A percentile compares a stretch with the other conserved stretches of the same genome.
These are phyloP conservation scores for Neoascia interrupta DNA, from an alignment of 2,888 invertebrate genomes.

Conservation along the genomic window DNA sequence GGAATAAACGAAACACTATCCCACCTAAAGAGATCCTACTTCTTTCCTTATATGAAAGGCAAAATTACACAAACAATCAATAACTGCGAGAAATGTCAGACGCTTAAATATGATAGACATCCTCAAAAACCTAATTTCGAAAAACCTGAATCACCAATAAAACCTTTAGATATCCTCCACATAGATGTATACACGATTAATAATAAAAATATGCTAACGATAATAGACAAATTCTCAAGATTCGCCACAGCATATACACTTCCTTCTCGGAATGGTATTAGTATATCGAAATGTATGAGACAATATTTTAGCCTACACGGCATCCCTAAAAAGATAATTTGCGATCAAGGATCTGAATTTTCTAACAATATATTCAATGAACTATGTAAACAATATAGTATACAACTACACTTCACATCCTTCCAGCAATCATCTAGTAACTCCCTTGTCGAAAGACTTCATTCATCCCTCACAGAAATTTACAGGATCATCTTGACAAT, in stretches of 20 bases:
- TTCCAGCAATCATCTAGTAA: not conserved
- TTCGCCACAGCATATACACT: slow-evolving; percentile 1
- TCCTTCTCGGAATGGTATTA: not conserved
- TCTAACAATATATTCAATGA: not conserved
- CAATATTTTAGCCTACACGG: not conserved
- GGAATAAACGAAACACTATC: slow-evolving; percentile 27
- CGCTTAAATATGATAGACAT: not conserved
- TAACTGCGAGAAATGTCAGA: not conserved
- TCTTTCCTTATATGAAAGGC: not conserved
- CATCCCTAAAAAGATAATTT: not conserved
- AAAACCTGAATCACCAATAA: not conserved
- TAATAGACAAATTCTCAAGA: slow-evolving; percentile 2
- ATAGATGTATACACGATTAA: slow-evolving; percentile 2
- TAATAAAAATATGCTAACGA: slow-evolving; percentile 2
- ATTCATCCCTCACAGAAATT: not conserved
- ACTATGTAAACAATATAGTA: not conserved
- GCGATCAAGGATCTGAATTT: not conserved
- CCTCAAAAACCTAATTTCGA: not conserved
- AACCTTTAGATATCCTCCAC: not conserved
- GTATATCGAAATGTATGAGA: not conserved
- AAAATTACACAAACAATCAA: not conserved
- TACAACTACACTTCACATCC: not conserved
- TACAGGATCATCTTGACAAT: not conserved
- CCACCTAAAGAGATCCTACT: not conserved
- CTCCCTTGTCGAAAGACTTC: not conserved